Evolutionary conservation across 2,888 invertebrate species (phyloP), one percentile per base, ranked within the genome.

Genomic region (Eueremaeus valkanovi): DNA sequence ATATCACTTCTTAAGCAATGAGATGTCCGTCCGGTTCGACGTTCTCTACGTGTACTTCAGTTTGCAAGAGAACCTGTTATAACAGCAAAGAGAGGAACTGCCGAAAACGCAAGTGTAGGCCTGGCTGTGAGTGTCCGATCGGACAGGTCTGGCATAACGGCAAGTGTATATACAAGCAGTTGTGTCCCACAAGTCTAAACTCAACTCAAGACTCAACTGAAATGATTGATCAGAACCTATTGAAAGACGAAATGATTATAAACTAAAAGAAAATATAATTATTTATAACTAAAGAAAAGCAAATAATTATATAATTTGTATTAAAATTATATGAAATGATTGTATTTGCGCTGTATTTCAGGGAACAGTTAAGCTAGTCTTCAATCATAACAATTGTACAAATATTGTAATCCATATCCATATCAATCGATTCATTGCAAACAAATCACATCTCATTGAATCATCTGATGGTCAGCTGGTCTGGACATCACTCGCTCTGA

Each of bases 121-220:
- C 70, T 70, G 70, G 70, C 11, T 45, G 45, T 24, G 42, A 70
- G 70, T 73, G 73, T 36, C 49, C 55, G 1, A 73, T 36, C 21
- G 49, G 36, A 51, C 55, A 73, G 33, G 55, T 51, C 16, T 73
- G 61, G 61, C 61, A 61, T 16, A 61, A 61, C 16, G 27, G 61
- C n/a, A 27, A 31, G 27, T 61, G 61, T 16, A 61, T 61, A 3
- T 61, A 61, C 24, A 61, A 61, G 31, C 61, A 61, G 24, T 31
- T 61, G 31, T 61, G 61, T 61, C 61, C 61, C 5, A n/a, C 8
- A 55, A 24, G 2, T 55, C 21, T 18, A 21, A 55, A 55, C 24
- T 45, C 42, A 45, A 55, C 61, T 1, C 61, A 61, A 61, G 31
- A 29, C 11, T 29, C 61, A 11, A 61, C 29, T 8, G 61, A 27